Percentiles rank a stretch among this genome's conserved stretches.
Conservation (phyloP, 2,888 invertebrate species). For the Acanthosepion lycidas region DNA sequence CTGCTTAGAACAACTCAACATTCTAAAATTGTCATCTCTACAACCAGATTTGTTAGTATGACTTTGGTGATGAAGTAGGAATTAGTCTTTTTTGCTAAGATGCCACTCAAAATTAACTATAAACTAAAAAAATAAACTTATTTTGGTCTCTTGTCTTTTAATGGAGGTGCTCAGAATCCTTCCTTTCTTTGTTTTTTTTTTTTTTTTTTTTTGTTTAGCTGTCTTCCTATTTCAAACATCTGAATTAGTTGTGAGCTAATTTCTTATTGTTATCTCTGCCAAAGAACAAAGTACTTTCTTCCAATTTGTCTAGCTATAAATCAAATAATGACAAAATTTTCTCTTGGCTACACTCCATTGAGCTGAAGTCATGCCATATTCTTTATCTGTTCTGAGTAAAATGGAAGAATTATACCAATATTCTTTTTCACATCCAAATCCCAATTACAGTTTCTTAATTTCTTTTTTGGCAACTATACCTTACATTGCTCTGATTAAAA, state of each 20-base stretch:
- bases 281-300: not conserved
- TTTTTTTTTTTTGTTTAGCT: not conserved
- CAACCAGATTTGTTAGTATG: not conserved
- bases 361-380: not conserved
- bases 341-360: not conserved
- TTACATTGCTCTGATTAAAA: not conserved
- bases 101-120: not conserved
- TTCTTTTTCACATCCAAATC: slow-evolving; percentile 13
- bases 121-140: not conserved
- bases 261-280: not conserved
- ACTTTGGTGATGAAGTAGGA: not conserved
- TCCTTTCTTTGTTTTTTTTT: not conserved
- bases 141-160: not conserved
- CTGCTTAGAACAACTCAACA: not conserved
- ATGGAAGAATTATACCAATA: not conserved
- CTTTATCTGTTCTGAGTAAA: not conserved
- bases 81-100: not conserved
- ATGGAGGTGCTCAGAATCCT: not conserved
- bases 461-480: not conserved
- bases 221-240: not conserved
- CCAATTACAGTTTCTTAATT: not conserved
- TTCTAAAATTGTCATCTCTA: not conserved
- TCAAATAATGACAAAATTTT: slow-evolving; percentile 33
- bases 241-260: not conserved
- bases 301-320: slow-evolving; percentile 21